phyloP scores from a whole-genome alignment of 2,888 invertebrate genomes.

The Ectropis crepuscularia region DNA sequence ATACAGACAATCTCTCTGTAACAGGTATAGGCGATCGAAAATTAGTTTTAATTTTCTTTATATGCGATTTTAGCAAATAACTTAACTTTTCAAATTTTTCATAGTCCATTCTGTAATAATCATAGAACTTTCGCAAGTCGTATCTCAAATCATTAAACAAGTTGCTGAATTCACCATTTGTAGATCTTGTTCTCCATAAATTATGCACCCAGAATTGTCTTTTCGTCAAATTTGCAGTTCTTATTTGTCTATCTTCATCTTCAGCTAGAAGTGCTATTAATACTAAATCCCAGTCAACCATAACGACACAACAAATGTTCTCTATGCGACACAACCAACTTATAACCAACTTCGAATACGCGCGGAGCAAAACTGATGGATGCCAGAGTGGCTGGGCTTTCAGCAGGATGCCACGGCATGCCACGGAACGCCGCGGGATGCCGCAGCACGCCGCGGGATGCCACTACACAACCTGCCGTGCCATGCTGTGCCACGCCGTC shows the following conservation, averaged over 20 bases:
- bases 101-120: no score
- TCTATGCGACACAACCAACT: constrained; percentile 1
- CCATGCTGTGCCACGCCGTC: constrained; percentile 22
- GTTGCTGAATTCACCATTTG: constrained; percentile 30
- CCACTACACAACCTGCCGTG: constrained; percentile 7
- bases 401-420: constrained; percentile 21
- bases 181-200: constrained; percentile 9
- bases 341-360: not conserved
- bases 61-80: constrained; percentile 17
- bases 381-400: constrained; percentile 24
- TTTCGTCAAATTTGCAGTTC: not conserved
- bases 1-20: constrained; percentile 18
- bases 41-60: constrained; percentile 16
- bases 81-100: no score
- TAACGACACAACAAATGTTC: not conserved
- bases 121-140: constrained; percentile 20
- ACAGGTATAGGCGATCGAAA: constrained; percentile 19
- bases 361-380: constrained; percentile 1
- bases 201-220: constrained; percentile 11
- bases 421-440: constrained; percentile 5
- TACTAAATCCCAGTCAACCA: no score
- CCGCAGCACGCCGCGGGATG: constrained; percentile 3
- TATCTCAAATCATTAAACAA: constrained; percentile 30
- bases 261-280: no score
- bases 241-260: constrained; percentile 1